Conservation (phyloP, 2,888 invertebrate species). For the Micoletzkya japonica region DNA sequence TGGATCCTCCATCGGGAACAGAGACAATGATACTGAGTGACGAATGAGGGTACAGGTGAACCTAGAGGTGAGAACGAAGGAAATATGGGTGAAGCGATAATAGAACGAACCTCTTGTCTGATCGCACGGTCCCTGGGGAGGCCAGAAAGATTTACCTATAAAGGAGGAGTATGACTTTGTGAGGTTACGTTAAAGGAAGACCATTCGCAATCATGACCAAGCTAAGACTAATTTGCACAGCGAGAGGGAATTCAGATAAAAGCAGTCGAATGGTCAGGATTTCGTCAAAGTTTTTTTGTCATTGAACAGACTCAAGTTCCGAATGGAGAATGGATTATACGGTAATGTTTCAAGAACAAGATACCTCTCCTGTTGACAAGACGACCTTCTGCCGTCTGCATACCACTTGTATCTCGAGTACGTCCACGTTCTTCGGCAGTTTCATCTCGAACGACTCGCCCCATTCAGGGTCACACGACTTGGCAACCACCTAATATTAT, state of each 20-base stretch:
- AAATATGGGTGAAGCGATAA: no score
- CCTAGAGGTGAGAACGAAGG: no score
- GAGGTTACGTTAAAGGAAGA: no score
- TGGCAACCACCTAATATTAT: constrained; percentile 70
- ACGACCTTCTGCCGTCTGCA: constrained; percentile 23
- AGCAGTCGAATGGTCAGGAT: no score
- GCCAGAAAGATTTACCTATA: constrained; percentile 20
- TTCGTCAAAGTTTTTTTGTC: no score
- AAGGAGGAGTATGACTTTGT: not conserved
- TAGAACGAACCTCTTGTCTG: constrained; percentile 23
- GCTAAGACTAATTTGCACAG: no score
- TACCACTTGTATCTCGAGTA: constrained; percentile 75
- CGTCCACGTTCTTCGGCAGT: constrained; percentile 88
- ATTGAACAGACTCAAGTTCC: no score
- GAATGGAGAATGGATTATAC: no score
- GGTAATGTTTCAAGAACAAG: not conserved
- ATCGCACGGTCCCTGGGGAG: constrained; percentile 23
- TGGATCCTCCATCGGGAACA: constrained; percentile 8
- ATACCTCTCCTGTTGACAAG: constrained; percentile 17
- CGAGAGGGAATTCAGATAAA: no score
- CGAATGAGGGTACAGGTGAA: not conserved
- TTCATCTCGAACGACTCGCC: constrained; percentile 95
- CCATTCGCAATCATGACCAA: no score
- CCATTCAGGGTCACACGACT: constrained; percentile 87
- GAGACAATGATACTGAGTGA: constrained; percentile 13